phyloP scores from a whole-genome alignment of 1,140 invertebrate genomes.

The Arion vulgaris region DNA sequence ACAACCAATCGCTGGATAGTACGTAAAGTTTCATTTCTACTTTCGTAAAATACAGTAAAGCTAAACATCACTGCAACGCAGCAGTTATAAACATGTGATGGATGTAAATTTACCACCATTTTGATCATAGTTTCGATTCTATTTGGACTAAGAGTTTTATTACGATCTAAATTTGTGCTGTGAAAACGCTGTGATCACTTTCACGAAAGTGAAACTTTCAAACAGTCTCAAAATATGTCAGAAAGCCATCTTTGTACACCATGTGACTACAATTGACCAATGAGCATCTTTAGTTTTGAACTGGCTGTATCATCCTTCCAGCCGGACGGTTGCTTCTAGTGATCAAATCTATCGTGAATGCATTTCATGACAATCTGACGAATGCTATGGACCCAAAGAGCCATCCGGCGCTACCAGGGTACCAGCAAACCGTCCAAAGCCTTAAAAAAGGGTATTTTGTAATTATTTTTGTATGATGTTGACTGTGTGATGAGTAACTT shows the following conservation, averaged over 20 bases:
- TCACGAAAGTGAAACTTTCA: neutral
- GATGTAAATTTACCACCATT: too few species aligned
- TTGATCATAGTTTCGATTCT: too few species aligned
- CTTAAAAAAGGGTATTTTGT: slow-evolving; percentile 69
- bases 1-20: too few species aligned
- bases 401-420: slow-evolving; percentile 72
- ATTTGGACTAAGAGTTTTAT: too few species aligned
- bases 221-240: neutral
- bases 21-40: too few species aligned
- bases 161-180: too few species aligned
- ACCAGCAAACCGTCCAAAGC: slow-evolving; percentile 67
- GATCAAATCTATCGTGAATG: slow-evolving; percentile 59
- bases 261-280: slow-evolving; percentile 70
- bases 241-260: slow-evolving; percentile 43
- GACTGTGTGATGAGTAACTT: neutral
- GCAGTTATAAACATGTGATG: too few species aligned
- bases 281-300: slow-evolving; percentile 64
- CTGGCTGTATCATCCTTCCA: slow-evolving; percentile 37
- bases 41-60: too few species aligned
- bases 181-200: neutral
- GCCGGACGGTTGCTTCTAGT: slow-evolving; percentile 43
- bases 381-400: slow-evolving; percentile 70
- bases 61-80: too few species aligned
- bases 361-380: slow-evolving; percentile 65
- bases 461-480: slow-evolving; percentile 62